These are phyloP conservation scores for Heliconius melpomene DNA, from an alignment of 1,140 invertebrate species.

Conservation along the genomic window DNA sequence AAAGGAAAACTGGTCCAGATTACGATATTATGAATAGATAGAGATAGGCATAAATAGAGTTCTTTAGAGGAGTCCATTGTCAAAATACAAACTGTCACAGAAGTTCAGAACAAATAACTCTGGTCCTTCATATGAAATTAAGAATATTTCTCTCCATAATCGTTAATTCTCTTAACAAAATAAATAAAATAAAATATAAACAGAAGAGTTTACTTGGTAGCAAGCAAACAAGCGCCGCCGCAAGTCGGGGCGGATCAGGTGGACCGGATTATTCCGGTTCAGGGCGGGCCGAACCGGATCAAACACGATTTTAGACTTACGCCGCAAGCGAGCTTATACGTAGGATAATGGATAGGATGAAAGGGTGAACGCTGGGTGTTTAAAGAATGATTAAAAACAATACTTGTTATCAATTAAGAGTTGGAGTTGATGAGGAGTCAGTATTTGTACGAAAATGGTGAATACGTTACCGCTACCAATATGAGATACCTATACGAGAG, in stretches of 20 bases:
- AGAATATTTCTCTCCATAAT: not conserved
- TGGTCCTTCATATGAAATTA: too few species aligned
- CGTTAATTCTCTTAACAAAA: not conserved
- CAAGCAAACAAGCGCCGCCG: slow-evolving; percentile 46
- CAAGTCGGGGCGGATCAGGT: slow-evolving; percentile 71
- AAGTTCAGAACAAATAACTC: too few species aligned
- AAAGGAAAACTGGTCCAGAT: too few species aligned
- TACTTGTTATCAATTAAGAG: not conserved
- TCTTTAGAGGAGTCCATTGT: too few species aligned
- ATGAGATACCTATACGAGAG: not conserved
- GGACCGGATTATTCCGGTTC: slow-evolving; percentile 76
- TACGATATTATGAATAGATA: too few species aligned
- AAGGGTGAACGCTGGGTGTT: slow-evolving; percentile 24
- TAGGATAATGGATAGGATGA: slow-evolving; percentile 59
- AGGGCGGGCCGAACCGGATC: slow-evolving; percentile 69
- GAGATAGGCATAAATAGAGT: too few species aligned
- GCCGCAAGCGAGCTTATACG: slow-evolving; percentile 61
- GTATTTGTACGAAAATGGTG: too few species aligned
- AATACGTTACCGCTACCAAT: not conserved
- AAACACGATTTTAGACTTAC: slow-evolving; percentile 78
- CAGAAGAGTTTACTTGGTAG: slow-evolving; percentile 36
- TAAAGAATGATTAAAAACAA: slow-evolving; percentile 28
- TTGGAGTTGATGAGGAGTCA: too few species aligned
- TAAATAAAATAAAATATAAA: slow-evolving; percentile 34
- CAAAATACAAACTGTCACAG: too few species aligned